Percentiles rank a stretch among this genome's conserved stretches.
phyloP scores from a whole-genome alignment of 2,888 invertebrate genomes.

The Bembecia ichneumoniformis region DNA sequence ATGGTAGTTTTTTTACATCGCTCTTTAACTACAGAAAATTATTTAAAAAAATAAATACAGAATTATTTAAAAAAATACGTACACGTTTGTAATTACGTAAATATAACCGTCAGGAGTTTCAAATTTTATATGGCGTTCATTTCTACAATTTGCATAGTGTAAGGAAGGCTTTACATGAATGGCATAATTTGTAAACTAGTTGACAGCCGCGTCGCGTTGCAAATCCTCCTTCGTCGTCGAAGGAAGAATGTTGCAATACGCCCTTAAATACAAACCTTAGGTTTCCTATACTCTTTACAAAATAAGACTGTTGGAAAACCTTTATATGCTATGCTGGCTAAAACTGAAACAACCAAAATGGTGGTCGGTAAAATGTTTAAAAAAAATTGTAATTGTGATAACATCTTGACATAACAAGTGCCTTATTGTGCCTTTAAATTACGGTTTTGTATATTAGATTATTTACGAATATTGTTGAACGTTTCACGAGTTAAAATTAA shows the following conservation, averaged over 20 bases:
- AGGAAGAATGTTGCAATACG: constrained; percentile 49
- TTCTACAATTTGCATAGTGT: too few species aligned
- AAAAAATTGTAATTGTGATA: constrained; percentile 54
- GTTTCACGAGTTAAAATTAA: constrained; percentile 42
- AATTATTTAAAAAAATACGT: too few species aligned
- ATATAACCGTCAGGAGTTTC: too few species aligned
- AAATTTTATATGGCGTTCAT: too few species aligned
- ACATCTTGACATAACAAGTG: constrained; percentile 65
- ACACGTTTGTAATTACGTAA: too few species aligned
- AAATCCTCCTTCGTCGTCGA: constrained; percentile 54
- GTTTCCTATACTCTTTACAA: constrained; percentile 53
- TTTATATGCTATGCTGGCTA: constrained; percentile 17
- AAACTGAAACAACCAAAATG: constrained; percentile 21
- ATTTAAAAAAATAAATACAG: too few species aligned
- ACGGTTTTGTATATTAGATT: constrained; percentile 49
- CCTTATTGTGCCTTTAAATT: constrained; percentile 71
- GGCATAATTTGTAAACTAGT: not conserved
- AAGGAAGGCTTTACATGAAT: too few species aligned
- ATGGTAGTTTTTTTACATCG: too few species aligned
- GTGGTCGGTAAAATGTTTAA: too few species aligned
- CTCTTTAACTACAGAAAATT: too few species aligned
- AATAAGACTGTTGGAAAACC: constrained; percentile 59
- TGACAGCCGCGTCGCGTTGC: constrained; percentile 22
- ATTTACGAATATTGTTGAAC: constrained; percentile 40
- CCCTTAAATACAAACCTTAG: constrained; percentile 26